Conservation (phyloP, 2,797 vertebrate species). For the Leucoraja ocellata region DNA sequence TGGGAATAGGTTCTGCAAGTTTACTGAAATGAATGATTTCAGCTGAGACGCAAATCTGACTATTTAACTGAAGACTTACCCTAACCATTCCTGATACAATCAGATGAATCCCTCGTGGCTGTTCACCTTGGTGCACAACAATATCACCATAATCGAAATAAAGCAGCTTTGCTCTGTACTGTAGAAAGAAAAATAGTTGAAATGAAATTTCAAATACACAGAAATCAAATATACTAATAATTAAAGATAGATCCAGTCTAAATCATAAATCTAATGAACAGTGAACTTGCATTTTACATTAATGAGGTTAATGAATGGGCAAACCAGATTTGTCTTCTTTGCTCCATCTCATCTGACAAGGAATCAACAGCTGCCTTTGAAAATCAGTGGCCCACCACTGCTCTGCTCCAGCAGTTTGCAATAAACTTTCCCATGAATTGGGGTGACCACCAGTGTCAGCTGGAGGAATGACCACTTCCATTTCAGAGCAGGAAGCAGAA, state of each 20-base stretch:
- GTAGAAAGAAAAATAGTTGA: slow-evolving; percentile 41
- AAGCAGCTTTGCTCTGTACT: slow-evolving; percentile 46
- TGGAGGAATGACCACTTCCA: no score
- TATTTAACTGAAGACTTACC: slow-evolving; percentile 44
- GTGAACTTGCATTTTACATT: background rate
- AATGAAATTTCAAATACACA: slow-evolving; percentile 39
- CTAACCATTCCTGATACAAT: slow-evolving; percentile 57
- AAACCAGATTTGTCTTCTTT: no score
- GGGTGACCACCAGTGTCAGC: no score
- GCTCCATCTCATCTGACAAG: no score
- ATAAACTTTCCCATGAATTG: no score
- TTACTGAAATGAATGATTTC: background rate
- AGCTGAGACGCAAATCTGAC: background rate
- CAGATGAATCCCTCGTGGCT: slow-evolving; percentile 51
- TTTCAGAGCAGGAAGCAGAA: no score
- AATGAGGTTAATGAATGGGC: background rate
- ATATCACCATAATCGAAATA: slow-evolving; percentile 53
- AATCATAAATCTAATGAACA: background rate
- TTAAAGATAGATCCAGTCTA: background rate
- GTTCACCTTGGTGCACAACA: slow-evolving; percentile 51
- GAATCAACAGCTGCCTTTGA: no score
- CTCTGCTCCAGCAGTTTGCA: no score
- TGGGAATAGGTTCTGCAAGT: background rate
- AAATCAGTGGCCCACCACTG: no score
- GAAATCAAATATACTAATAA: background rate